phyloP scores from a whole-genome alignment of 2,113 vertebrate genomes.

The Anguilla japonica region DNA sequence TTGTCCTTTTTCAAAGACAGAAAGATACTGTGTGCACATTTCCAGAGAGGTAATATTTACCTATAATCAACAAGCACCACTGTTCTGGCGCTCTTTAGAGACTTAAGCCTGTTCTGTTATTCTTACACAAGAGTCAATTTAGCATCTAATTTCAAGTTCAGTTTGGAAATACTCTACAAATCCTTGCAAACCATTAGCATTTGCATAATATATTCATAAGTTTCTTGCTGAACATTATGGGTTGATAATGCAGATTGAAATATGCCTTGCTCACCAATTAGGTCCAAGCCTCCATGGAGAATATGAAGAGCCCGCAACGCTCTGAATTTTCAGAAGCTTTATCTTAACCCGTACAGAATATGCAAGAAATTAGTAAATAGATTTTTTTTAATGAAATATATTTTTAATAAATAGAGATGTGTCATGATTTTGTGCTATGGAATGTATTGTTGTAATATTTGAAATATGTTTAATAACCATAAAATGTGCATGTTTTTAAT shows the following conservation, averaged over 20 bases:
- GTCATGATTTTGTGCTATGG: slow-evolving; percentile 1
- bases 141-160: background rate
- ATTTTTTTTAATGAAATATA: slow-evolving; percentile 21
- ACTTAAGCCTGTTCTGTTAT: slow-evolving; percentile 2
- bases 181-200: background rate
- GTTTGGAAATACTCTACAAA: background rate
- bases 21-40: slow-evolving; percentile 32
- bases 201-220: background rate
- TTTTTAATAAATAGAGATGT: slow-evolving; percentile 15
- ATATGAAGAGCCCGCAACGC: background rate
- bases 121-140: slow-evolving; percentile 12
- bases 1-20: slow-evolving; percentile 39
- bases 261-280: background rate
- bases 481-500: slow-evolving; percentile 12
- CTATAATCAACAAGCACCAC: slow-evolving; percentile 21
- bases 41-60: slow-evolving; percentile 47
- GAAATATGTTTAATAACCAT: slow-evolving; percentile 21
- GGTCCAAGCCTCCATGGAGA: background rate
- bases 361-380: background rate
- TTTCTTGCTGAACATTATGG: background rate
- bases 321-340: slow-evolving; percentile 6
- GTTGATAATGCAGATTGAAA: background rate
- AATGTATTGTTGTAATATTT: slow-evolving; percentile 9
- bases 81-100: slow-evolving; percentile 13
- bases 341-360: background rate